Percentiles rank a stretch among this genome's conserved stretches.
These are phyloP conservation scores for Dynastes tityus DNA, from an alignment of 2,888 invertebrate species.

Conservation along the genomic window DNA sequence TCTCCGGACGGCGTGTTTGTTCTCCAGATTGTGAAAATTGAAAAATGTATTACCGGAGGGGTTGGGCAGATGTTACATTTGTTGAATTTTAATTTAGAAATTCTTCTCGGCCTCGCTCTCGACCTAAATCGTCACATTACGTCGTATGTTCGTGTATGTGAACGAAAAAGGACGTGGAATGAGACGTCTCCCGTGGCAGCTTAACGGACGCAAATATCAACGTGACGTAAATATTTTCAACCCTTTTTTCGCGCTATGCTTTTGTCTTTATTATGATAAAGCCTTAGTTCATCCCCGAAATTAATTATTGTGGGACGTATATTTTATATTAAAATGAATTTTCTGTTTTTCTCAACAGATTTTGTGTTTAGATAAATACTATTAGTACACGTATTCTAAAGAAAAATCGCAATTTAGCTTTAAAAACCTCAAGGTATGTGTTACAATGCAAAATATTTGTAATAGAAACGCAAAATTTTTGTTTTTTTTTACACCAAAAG, in stretches of 20 bases:
- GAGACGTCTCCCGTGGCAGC: constrained; percentile 9
- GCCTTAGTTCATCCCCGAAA: background rate
- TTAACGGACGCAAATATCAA: constrained; percentile 37
- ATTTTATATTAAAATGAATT: too few relatives aligned
- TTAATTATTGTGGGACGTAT: background rate
- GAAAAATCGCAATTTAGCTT: too few relatives aligned
- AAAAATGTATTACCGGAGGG: constrained; percentile 49
- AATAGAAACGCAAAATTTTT: too few relatives aligned
- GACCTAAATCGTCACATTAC: constrained; percentile 29
- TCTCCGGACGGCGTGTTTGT: constrained; percentile 49
- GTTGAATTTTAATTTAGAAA: constrained; percentile 49
- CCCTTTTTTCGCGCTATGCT: constrained; percentile 19
- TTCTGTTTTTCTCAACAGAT: too few relatives aligned
- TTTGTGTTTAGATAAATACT: too few relatives aligned
- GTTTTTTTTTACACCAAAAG: too few relatives aligned
- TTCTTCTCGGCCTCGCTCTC: constrained; percentile 37
- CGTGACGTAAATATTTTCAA: constrained; percentile 41
- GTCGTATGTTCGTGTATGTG: background rate
- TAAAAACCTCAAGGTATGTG: too few relatives aligned
- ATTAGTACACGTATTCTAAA: too few relatives aligned
- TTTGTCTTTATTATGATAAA: constrained; percentile 22
- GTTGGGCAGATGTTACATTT: constrained; percentile 43
- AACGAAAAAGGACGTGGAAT: background rate
- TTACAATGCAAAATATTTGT: too few relatives aligned
- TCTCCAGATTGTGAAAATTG: constrained; percentile 50